Conservation (phyloP, 2,888 invertebrate genomes). For the Masnerella sp. region DNA sequence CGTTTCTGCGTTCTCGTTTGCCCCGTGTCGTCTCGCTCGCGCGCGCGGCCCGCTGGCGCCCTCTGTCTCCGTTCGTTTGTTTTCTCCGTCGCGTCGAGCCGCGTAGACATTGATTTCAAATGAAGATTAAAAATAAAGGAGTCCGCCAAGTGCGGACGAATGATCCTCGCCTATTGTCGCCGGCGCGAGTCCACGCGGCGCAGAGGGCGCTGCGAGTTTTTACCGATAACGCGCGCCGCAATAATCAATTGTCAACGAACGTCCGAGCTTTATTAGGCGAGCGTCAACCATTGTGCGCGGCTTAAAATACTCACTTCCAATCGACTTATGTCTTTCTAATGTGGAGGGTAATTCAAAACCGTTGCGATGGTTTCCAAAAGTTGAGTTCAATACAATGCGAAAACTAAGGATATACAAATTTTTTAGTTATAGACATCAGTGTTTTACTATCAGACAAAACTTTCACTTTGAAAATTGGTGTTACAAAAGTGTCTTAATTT, state of each 20-base stretch:
- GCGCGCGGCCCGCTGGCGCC: constrained; percentile 17
- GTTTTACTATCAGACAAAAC: too few relatives aligned
- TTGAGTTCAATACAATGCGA: too few relatives aligned
- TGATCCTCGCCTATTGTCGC: constrained; percentile 59
- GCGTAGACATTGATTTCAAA: constrained; percentile 67
- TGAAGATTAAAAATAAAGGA: constrained; percentile 73
- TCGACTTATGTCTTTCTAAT: too few relatives aligned
- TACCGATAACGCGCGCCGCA: constrained; percentile 60
- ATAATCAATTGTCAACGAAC: constrained; percentile 66
- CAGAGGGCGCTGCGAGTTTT: constrained; percentile 58
- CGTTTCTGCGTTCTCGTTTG: constrained; percentile 58
- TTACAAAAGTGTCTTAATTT: too few relatives aligned
- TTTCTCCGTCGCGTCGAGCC: constrained; percentile 47
- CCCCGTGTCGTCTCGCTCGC: constrained; percentile 22
- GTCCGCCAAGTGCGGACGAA: constrained; percentile 62
- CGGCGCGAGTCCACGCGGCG: constrained; percentile 37
- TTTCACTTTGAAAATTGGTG: too few relatives aligned
- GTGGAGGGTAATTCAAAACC: too few relatives aligned
- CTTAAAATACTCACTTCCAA: constrained; percentile 39
- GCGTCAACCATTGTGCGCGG: constrained; percentile 19
- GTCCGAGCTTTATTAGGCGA: constrained; percentile 55
- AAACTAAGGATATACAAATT: too few relatives aligned
- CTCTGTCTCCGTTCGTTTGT: constrained; percentile 35
- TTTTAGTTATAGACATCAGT: too few relatives aligned
- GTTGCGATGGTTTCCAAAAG: too few relatives aligned